Conservation (phyloP, 2,888 invertebrate species). For the Microctonus hyperodae region DNA sequence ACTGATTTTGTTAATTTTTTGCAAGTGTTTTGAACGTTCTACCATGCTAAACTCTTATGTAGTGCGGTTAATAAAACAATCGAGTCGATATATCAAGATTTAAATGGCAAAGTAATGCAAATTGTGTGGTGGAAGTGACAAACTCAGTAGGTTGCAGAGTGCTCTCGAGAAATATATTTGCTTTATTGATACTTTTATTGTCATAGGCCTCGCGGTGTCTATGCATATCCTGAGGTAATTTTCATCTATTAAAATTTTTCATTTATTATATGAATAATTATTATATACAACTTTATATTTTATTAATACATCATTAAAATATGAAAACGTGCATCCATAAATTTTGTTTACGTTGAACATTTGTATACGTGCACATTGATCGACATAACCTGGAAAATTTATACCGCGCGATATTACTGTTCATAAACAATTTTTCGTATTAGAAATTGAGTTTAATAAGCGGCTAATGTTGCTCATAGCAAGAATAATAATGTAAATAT, state of each 20-base stretch:
- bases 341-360: constrained; percentile 38
- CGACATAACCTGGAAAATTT: constrained; percentile 38
- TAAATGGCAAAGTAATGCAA: constrained; percentile 26
- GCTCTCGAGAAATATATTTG: constrained; percentile 50
- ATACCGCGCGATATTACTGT: constrained; percentile 16
- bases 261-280: constrained; percentile 4
- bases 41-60: constrained; percentile 31
- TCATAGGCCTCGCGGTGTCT: constrained; percentile 58
- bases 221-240: constrained; percentile 60
- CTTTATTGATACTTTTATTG: constrained; percentile 60
- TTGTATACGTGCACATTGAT: constrained; percentile 33
- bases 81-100: constrained; percentile 29
- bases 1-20: constrained; percentile 30
- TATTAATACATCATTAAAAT: background rate
- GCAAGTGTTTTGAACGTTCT: constrained; percentile 31
- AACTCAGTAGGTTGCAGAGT: constrained; percentile 49
- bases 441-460: background rate
- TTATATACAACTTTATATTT: background rate
- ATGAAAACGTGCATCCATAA: constrained; percentile 15
- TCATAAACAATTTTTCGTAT: constrained; percentile 6
- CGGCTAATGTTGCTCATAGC: background rate
- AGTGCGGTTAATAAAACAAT: constrained; percentile 25
- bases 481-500: background rate
- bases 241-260: constrained; percentile 13
- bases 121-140: constrained; percentile 27